Base-by-base conservation (phyloP, 2,113 vertebrate species). In the Tragulus kanchil region DNA sequence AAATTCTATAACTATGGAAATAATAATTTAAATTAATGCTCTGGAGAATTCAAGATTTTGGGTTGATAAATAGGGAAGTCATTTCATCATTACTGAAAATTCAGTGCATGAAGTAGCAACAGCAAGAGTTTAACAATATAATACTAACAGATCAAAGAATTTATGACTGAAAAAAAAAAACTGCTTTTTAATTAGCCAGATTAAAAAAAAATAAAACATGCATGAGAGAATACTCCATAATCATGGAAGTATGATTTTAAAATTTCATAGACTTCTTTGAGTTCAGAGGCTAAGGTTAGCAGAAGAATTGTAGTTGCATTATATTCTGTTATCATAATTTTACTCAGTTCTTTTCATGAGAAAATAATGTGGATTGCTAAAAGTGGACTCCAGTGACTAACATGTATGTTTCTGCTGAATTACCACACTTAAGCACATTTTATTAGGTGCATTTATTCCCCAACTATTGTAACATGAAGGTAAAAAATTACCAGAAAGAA, bases 221-320 rank as follows among this genome's bases (percentile, higher is more conserved):
- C 4, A 15, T 84, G 9, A 89, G 45, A 91, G 54, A 85, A 78
- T 19, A 6, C 14, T 50, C 15, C 71, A 87, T 92, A 93, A 69
- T 85, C 58, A 64, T 36, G 36, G 36, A 94, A 86, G 45, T 26
- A 54, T 48, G 25, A 56, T 75, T 96, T 9, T 19, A 93, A 96
- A 84, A 75, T 71, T 87, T 6, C 52, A 59, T n/a, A 78, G 16
- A 83, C 45, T 56, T 26, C 59, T 90, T 83, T 89, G 31, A 64
- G 65, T 82, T 78, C 54, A 89, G 45, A 94, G 14, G 36, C 73
- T 96, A 52, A 85, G 42, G 77, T 97, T 97, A 97, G 89, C 93
- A 98, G 97, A 98, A 95, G 93, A 92, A 59, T 54, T 93, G 85
- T 86, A 58, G 77, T 96, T 97, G 83, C 83, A 52, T 90, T 98